phyloP scores from a whole-genome alignment of 2,113 vertebrate genomes.

The Raja brachyura region DNA sequence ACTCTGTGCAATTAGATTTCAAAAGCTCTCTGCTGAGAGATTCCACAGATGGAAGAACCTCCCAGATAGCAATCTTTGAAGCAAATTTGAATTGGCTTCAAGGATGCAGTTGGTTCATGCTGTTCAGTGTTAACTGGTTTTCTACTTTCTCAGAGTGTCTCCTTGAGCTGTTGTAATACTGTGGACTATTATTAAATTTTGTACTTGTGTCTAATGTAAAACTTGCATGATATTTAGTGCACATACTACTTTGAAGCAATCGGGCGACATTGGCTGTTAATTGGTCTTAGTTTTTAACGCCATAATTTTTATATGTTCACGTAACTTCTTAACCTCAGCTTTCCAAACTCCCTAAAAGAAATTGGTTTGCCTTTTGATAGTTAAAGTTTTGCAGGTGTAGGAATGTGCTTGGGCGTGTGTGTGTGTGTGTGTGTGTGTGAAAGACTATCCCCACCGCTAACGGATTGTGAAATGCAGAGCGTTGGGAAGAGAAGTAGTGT shows the following conservation, averaged over 20 bases:
- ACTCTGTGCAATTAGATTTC: not conserved
- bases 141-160: conserved; percentile 22
- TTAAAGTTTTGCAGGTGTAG: not conserved
- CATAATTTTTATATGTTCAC: conserved; percentile 2
- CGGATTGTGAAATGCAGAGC: not conserved
- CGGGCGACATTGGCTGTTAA: conserved; percentile 13
- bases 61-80: conserved; percentile 2
- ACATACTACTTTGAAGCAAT: conserved; percentile 24
- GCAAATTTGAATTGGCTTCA: not conserved
- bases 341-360: not conserved
- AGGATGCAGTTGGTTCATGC: not conserved
- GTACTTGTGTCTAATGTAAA: conserved; percentile 28
- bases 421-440: not conserved
- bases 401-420: not conserved
- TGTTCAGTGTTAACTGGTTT: conserved; percentile 34
- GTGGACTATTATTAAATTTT: conserved; percentile 30
- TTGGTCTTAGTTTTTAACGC: not conserved
- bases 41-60: conserved; percentile 20
- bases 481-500: not conserved
- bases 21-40: not conserved
- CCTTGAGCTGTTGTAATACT: conserved; percentile 27
- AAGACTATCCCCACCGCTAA: not conserved
- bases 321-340: not conserved
- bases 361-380: not conserved
- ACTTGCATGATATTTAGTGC: conserved; percentile 18